Evolutionary conservation across 1,140 invertebrate genomes (phyloP).

Genomic region (Agraylea sexmaculata): DNA sequence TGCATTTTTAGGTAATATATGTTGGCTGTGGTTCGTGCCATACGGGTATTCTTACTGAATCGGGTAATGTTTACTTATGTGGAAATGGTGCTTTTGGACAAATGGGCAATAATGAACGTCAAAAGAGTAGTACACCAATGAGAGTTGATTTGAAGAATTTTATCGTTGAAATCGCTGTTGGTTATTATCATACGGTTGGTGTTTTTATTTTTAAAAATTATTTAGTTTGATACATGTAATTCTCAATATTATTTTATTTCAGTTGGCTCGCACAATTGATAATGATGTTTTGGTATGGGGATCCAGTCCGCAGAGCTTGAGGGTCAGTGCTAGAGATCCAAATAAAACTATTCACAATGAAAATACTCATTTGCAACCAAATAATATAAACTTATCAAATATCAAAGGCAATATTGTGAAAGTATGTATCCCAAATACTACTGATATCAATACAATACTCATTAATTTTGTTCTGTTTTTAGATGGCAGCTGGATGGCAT

Average conservation of each 20-base stretch:
- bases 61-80: slow-evolving; percentile 13
- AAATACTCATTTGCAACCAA: slow-evolving; percentile 17
- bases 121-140: slow-evolving; percentile 15
- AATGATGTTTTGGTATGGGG: slow-evolving; percentile 20
- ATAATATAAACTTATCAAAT: slow-evolving; percentile 14
- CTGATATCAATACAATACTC: background rate
- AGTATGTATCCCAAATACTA: slow-evolving; percentile 7
- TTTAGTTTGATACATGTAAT: background rate
- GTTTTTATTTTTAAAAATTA: background rate
- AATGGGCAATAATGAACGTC: slow-evolving; percentile 14
- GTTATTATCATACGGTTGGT: slow-evolving; percentile 20
- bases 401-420: slow-evolving; percentile 17
- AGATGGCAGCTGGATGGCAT: slow-evolving; percentile 55
- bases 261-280: slow-evolving; percentile 14
- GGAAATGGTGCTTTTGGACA: slow-evolving; percentile 19
- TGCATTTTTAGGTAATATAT: slow-evolving; percentile 11
- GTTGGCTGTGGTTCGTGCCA: slow-evolving; percentile 19
- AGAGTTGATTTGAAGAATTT: slow-evolving; percentile 11
- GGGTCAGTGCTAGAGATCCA: slow-evolving; percentile 15
- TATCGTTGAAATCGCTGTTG: slow-evolving; percentile 13
- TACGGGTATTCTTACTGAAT: slow-evolving; percentile 16
- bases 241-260: slow-evolving; percentile 3
- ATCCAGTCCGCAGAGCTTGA: slow-evolving; percentile 19
- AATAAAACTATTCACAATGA: slow-evolving; percentile 8
- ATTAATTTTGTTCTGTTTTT: slow-evolving; percentile 10